These are phyloP conservation scores for Ostrea denselamellosa DNA, from an alignment of 1,140 invertebrate species.

Conservation along the genomic window DNA sequence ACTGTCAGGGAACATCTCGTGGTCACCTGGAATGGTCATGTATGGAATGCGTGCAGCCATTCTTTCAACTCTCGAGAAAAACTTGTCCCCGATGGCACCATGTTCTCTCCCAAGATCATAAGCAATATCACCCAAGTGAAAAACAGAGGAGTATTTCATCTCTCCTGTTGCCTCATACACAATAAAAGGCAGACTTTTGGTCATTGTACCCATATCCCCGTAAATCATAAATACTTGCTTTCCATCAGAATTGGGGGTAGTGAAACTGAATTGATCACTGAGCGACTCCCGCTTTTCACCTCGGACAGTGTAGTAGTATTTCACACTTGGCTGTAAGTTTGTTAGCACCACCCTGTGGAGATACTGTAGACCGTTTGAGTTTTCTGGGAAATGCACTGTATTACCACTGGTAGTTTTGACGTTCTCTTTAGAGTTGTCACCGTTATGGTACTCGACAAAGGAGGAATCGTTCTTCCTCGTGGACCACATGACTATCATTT, in stretches of 20 bases:
- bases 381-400: conserved; percentile 57
- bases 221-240: conserved; percentile 85
- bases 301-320: conserved; percentile 66
- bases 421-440: conserved; percentile 45
- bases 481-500: conserved; percentile 71
- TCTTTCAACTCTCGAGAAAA: conserved; percentile 73
- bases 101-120: conserved; percentile 76
- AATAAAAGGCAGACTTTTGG: conserved; percentile 86
- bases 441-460: conserved; percentile 64
- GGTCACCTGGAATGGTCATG: conserved; percentile 79
- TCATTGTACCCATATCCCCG: conserved; percentile 94
- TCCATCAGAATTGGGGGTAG: conserved; percentile 52
- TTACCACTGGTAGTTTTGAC: conserved; percentile 44
- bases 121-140: conserved; percentile 87
- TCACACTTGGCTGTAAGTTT: conserved; percentile 59
- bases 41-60: conserved; percentile 77
- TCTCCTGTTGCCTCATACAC: conserved; percentile 87
- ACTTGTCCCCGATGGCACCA: conserved; percentile 75
- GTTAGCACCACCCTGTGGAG: conserved; percentile 65
- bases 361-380: conserved; percentile 61
- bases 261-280: conserved; percentile 66
- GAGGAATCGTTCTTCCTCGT: conserved; percentile 58
- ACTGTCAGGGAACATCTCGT: conserved; percentile 75
- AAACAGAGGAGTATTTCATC: conserved; percentile 89
- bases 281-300: conserved; percentile 53